A percentile compares a stretch with the other conserved stretches of the same genome.
phyloP scores from a whole-genome alignment of 2,797 vertebrate species.

The Anguilla megastoma region DNA sequence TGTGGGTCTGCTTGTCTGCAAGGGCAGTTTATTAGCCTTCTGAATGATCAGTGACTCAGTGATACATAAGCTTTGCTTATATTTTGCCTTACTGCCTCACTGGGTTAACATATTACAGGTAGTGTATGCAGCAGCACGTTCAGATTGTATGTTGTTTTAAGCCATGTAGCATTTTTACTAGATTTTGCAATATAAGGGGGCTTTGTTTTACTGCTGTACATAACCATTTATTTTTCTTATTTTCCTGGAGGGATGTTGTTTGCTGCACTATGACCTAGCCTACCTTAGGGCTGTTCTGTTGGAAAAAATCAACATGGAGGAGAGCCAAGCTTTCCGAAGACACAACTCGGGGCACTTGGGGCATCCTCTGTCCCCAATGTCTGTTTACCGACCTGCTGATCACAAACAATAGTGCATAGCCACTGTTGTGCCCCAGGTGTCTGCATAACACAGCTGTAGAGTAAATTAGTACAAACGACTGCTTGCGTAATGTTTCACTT shows the following conservation, averaged over 20 bases:
- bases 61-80: background rate
- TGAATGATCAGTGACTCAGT: conserved; percentile 3
- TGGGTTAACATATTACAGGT: background rate
- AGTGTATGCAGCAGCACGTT: background rate
- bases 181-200: background rate
- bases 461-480: background rate
- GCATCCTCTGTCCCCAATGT: background rate
- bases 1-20: conserved; percentile 20
- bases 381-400: conserved; percentile 5
- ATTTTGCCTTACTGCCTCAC: background rate
- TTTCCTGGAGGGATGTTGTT: background rate
- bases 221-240: background rate
- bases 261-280: background rate
- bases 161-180: background rate
- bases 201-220: background rate
- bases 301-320: background rate
- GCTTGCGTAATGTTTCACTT: background rate
- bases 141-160: background rate
- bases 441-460: background rate
- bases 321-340: background rate
- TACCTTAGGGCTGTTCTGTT: background rate
- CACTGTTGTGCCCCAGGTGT: background rate
- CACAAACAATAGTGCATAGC: conserved; percentile 4
- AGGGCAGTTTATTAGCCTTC: background rate
- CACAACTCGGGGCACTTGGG: background rate